Conservation (phyloP, 2,888 invertebrate species). For the Anodontia alba region DNA sequence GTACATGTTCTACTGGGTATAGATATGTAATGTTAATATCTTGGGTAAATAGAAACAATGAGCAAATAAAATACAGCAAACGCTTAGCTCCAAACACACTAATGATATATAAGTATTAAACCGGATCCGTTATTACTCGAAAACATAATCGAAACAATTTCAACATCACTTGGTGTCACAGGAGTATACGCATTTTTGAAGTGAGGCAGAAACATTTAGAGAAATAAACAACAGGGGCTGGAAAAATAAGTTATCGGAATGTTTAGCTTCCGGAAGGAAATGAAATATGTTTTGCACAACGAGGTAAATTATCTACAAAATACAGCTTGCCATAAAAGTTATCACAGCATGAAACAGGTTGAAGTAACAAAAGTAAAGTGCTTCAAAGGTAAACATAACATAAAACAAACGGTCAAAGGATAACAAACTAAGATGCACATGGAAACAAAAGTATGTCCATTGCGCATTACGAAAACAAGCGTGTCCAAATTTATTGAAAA, state of each 20-base stretch:
- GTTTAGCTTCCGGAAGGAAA: neutral
- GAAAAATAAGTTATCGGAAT: neutral
- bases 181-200: too few species aligned
- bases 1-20: neutral
- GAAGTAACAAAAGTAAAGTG: neutral
- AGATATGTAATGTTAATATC: neutral
- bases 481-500: too few species aligned
- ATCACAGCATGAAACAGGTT: slow-evolving; percentile 9
- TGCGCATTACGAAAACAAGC: too few species aligned
- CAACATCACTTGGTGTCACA: too few species aligned
- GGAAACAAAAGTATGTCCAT: too few species aligned
- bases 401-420: neutral
- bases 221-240: neutral
- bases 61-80: neutral
- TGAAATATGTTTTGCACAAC: neutral
- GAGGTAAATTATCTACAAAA: slow-evolving; percentile 5
- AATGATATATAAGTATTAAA: neutral
- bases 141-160: too few species aligned
- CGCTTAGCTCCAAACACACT: neutral
- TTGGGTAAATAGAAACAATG: neutral
- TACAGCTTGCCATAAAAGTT: slow-evolving; percentile 19
- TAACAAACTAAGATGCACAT: neutral
- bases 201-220: too few species aligned
- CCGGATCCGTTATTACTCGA: too few species aligned
- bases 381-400: neutral